Evolutionary conservation across 2,113 vertebrate species (phyloP).

Genomic region (Solenodon paradoxus): DNA sequence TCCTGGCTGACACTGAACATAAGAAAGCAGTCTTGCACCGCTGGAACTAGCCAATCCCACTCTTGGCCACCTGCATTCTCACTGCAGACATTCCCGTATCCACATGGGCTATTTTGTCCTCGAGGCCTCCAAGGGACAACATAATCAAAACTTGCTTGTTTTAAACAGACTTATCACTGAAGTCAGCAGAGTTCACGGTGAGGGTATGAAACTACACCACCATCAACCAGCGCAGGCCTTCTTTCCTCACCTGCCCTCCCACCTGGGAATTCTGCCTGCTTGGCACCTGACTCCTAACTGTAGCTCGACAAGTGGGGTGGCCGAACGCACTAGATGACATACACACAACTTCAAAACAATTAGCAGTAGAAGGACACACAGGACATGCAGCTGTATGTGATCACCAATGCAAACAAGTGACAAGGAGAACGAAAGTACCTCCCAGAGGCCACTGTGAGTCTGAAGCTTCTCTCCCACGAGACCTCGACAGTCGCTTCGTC

Average conservation of each 20-base stretch:
- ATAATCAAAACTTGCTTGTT: constrained; percentile 12
- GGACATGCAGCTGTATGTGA: constrained; percentile 12
- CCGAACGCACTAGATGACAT: background rate
- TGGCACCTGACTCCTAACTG: background rate
- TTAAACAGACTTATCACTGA: background rate
- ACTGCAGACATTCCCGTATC: background rate
- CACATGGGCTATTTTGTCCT: background rate
- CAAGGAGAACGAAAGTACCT: background rate
- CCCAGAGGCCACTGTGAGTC: background rate
- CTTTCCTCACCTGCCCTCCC: background rate
- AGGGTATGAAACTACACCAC: background rate
- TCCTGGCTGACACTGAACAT: background rate
- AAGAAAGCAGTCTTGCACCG: background rate
- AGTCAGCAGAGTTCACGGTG: background rate
- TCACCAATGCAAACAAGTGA: background rate
- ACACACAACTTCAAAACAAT: background rate
- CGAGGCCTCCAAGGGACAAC: background rate
- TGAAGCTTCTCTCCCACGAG: constrained; percentile 11
- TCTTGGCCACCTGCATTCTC: background rate
- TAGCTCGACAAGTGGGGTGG: constrained; percentile 12
- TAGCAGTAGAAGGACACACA: background rate
- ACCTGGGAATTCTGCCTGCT: constrained; percentile 13
- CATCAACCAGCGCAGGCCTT: background rate
- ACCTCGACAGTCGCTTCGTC: background rate
- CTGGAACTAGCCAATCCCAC: background rate